phyloP scores from a whole-genome alignment of 1,140 invertebrate genomes.

The Pogonus chalceus region DNA sequence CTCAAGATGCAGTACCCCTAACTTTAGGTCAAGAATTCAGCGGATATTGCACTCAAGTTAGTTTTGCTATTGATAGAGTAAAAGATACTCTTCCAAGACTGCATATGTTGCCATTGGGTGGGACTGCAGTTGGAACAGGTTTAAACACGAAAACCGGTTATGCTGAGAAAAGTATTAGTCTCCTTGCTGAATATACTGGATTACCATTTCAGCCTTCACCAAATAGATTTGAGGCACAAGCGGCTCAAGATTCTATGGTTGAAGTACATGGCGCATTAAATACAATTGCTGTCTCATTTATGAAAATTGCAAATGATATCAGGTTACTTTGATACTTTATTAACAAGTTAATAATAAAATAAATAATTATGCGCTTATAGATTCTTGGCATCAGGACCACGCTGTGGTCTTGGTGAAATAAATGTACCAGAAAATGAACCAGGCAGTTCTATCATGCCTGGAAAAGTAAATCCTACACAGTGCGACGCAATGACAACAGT shows the following conservation, averaged over 20 bases:
- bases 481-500: conserved; percentile 99
- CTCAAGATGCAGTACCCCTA: conserved; percentile 92
- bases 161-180: conserved; percentile 82
- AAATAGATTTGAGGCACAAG: conserved; percentile 97
- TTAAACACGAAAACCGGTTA: conserved; percentile 78
- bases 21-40: conserved; percentile 98
- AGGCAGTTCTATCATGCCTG: conserved; percentile 98
- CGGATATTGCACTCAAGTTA: conserved; percentile 81
- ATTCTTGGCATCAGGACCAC: conserved; percentile 90
- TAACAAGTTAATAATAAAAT: too few species aligned
- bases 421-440: conserved; percentile 96
- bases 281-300: conserved; percentile 83
- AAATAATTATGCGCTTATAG: conserved; percentile 29
- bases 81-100: conserved; percentile 73
- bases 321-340: conserved; percentile 23
- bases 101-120: conserved; percentile 88
- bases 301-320: conserved; percentile 99
- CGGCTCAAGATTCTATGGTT: conserved; percentile 88
- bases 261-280: conserved; percentile 94
- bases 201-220: conserved; percentile 87
- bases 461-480: conserved; percentile 99
- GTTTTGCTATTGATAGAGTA: conserved; percentile 78
- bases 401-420: conserved; percentile 94
- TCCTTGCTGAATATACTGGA: conserved; percentile 64
- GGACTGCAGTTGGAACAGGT: conserved; percentile 97